These are phyloP conservation scores for Notodonta ziczac DNA, from an alignment of 2,888 invertebrate species.

Conservation along the genomic window DNA sequence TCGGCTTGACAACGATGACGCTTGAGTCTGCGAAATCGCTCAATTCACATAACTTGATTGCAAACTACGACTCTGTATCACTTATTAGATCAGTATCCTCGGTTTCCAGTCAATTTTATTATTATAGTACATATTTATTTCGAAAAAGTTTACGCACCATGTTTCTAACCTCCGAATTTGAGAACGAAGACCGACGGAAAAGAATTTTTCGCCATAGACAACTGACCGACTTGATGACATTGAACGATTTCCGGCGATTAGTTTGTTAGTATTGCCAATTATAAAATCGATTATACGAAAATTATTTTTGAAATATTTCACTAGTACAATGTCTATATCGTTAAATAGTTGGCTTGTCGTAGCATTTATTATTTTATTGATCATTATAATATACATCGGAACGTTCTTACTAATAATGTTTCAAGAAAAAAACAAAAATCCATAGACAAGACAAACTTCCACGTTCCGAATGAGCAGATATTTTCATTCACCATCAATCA, in stretches of 20 bases:
- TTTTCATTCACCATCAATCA: constrained; percentile 47
- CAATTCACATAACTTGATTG: constrained; percentile 12
- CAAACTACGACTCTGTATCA: constrained; percentile 21
- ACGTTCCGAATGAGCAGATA: constrained; percentile 36
- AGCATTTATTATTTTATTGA: too few relatives aligned
- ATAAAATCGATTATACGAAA: not conserved
- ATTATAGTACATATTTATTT: constrained; percentile 42
- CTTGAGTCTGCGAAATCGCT: constrained; percentile 37
- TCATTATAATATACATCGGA: too few relatives aligned
- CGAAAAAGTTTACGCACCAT: constrained; percentile 76
- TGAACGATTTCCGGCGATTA: constrained; percentile 54
- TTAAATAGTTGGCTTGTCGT: too few relatives aligned
- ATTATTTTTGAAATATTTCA: too few relatives aligned
- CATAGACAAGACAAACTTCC: constrained; percentile 34
- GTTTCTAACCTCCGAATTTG: constrained; percentile 80
- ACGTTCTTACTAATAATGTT: not conserved
- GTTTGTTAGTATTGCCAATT: constrained; percentile 30
- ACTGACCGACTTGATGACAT: constrained; percentile 45
- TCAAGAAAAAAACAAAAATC: not conserved
- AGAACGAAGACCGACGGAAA: constrained; percentile 77
- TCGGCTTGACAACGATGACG: constrained; percentile 51
- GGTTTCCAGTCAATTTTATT: constrained; percentile 22
- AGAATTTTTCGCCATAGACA: constrained; percentile 66
- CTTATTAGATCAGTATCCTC: constrained; percentile 17
- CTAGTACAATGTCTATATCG: too few relatives aligned